Base-by-base conservation (phyloP, 2,113 vertebrate species). In the Pica pica region DNA sequence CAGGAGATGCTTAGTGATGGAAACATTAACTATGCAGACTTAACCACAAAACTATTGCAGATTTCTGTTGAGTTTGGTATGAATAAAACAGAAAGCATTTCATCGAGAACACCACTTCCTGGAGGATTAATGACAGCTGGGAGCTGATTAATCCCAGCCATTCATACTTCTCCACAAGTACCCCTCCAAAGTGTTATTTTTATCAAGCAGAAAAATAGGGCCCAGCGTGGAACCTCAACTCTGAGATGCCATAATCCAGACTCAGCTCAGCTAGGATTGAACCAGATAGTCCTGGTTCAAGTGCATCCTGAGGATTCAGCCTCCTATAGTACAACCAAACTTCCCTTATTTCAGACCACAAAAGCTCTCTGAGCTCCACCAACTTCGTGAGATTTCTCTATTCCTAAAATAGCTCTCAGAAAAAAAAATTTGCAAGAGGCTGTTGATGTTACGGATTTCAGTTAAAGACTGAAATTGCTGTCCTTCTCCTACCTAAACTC, bases 51-150 rank as follows among this genome's bases (percentile, higher is more conserved):
- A 64, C 71, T 83, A 41, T 68, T 93, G 84, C 78, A 92, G 91
- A 94, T 94, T 91, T 91, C 83, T 95, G 35, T 84, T 87, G 55
- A 73, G 61, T 93, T 96, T 84, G 39, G 74, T 91, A 95, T 94
- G 94, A 95, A 78, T 63, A 79, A 60, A 94, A 82, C 87, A 94
- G 80, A 95, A 96, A 87, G 73, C 41, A 93, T 92, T 93, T 90
- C 88, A 89, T 47, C 2, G 0, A 93, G 76, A 96, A 89, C 76
- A 96, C 56, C 79, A 84, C 88, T 97, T 97, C 96, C 96, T 92
- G 94, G 88, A 90, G 83, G 88, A 96, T 95, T 97, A 96, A 93
- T 90, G 90, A 94, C 94, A 96, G 83, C 92, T 96, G 94, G 80
- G 64, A 96, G 60, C 39, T 90, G 83, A 97, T 97, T 96, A 96